Conservation (phyloP, 2,113 vertebrate genomes). For the Leiothrix lutea region DNA sequence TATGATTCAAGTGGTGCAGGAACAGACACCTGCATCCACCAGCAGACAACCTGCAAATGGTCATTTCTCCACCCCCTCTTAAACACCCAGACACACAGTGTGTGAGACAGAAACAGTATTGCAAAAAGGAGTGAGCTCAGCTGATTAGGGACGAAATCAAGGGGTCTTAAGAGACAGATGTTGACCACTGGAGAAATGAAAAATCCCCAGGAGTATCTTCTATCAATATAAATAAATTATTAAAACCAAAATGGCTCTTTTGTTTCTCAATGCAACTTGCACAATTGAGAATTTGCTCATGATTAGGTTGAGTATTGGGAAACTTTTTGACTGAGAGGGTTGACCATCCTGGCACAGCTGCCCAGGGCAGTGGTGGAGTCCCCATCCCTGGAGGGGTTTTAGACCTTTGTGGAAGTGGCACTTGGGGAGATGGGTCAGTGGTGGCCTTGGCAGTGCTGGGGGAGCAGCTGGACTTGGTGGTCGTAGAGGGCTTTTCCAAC, state of each 20-base stretch:
- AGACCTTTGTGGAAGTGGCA: neutral
- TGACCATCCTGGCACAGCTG: neutral
- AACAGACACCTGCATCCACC: neutral
- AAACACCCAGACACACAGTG: neutral
- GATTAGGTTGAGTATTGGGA: neutral
- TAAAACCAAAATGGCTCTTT: neutral
- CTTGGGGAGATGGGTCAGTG: neutral
- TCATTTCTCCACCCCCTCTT: neutral
- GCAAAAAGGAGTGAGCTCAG: neutral
- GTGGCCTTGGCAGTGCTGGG: neutral
- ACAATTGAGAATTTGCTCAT: neutral
- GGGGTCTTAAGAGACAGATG: neutral
- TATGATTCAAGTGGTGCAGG: neutral
- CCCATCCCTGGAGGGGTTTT: neutral
- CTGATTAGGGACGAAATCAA: neutral
- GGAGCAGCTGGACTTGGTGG: neutral
- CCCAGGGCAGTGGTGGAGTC: neutral
- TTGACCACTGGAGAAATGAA: neutral
- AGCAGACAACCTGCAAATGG: neutral
- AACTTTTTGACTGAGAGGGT: neutral
- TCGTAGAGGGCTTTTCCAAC: neutral
- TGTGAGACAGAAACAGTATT: too few relatives aligned
- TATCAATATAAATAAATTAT: neutral
- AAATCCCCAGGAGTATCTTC: neutral
- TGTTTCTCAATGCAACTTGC: neutral